Evolutionary conservation across 92 coral and sea anemone species (phyloP).

Genomic region (Phenganax subtilis): DNA sequence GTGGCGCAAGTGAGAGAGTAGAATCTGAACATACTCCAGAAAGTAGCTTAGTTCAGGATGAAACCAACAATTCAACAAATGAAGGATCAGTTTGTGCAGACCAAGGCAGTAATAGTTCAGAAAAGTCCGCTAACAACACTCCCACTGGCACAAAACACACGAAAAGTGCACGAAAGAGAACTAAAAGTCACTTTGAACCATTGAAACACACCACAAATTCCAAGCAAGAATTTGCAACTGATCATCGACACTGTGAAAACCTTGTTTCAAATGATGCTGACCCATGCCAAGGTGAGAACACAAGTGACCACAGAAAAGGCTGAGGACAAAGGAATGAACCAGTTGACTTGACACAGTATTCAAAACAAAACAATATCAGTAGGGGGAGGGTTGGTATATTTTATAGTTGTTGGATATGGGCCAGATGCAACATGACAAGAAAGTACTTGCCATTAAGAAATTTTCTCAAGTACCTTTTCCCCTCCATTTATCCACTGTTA

Average conservation of each 20-base stretch:
- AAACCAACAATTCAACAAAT: neutral
- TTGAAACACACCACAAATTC: neutral
- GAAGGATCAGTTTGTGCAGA: neutral
- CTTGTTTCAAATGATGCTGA: neutral
- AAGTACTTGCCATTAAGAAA: too few relatives aligned
- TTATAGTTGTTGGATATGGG: too few relatives aligned
- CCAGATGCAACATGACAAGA: too few relatives aligned
- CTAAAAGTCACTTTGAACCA: neutral
- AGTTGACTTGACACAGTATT: neutral
- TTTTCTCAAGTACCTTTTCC: too few relatives aligned
- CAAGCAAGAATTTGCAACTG: neutral
- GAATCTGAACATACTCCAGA: neutral
- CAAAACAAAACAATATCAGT: neutral
- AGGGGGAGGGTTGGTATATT: neutral
- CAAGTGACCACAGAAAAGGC: neutral
- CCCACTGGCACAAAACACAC: neutral
- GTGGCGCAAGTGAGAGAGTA: neutral
- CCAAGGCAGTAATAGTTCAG: neutral
- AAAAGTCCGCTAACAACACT: neutral
- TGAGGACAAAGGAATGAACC: neutral
- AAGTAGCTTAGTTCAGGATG: neutral
- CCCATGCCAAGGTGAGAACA: neutral
- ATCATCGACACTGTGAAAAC: conserved; percentile 24
- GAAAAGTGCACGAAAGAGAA: neutral
- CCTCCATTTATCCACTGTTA: too few relatives aligned